Base-by-base conservation (phyloP, 2,113 vertebrate species). In the Pachypanchax playfairii region DNA sequence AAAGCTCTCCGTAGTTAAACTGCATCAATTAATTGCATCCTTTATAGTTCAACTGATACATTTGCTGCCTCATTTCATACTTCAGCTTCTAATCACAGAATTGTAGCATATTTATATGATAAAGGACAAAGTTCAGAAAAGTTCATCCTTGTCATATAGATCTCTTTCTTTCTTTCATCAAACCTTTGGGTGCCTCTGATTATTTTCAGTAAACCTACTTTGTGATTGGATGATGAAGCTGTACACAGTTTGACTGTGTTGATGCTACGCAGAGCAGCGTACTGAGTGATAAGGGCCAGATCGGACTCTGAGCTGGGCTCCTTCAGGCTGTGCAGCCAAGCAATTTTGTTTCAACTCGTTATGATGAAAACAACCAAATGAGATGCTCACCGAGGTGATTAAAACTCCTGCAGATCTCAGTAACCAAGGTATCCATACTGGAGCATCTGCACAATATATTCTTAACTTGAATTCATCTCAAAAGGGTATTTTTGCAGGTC, bases 271-370 rank as follows among this genome's bases (percentile, higher is more conserved):
- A 1, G 63, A 61, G 58, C 65, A 66, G 69, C 57, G 73, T 71
- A 36, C 58, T 74, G 39, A 13, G 69, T 66, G 82, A 85, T 83
- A 77, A 89, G 75, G 54, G 67, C 33, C 53, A 24, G 65, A 63
- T 81, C 61, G 65, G 65, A 55, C 47, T 74, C 38, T 14, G 58
- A 63, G 68, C 69, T 46, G 54, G 9, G 5, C 66, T 29, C 54
- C 76, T 69, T 41, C 44, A 68, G 46, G 68, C 60, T 3, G n/a
- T 56, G 64, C 55, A 72, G 73, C 63, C 5, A 42, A 82, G 66
- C 68, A 76, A 73, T 81, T 82, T 82, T 74, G 64, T 77, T 77
- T 77, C 21, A 70, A 64, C 68, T 52, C 70, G 69, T 70, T 73
- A 51, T 48, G 75, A 82, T 28, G 75, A 52, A 74, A 55, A 49